phyloP scores from a whole-genome alignment of 2,113 vertebrate genomes.

The Romanogobio albipinnatus region DNA sequence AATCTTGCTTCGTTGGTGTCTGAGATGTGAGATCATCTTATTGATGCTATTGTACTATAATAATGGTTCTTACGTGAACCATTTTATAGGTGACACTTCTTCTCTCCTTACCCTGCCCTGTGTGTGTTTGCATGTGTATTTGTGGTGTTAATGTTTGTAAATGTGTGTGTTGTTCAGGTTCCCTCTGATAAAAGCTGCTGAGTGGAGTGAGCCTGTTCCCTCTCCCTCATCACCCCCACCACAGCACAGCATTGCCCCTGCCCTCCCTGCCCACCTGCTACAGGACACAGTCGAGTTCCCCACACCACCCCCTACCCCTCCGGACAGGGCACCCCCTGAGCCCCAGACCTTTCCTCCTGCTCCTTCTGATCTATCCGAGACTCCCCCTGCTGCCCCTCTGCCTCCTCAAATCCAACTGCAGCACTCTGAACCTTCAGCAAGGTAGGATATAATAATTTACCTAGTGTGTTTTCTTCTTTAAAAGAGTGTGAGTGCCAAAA shows the following conservation, averaged over 20 bases:
- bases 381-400: constrained; percentile 58
- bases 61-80: neutral
- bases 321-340: constrained; percentile 54
- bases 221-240: constrained; percentile 59
- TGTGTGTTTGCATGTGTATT: constrained; percentile 13
- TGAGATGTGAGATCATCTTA: neutral
- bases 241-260: constrained; percentile 46
- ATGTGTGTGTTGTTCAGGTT: constrained; percentile 64
- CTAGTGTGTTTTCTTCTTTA: neutral
- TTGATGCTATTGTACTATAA: neutral
- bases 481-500: no score
- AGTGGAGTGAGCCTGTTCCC: constrained; percentile 56
- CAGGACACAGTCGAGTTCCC: constrained; percentile 66
- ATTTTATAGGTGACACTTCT: neutral
- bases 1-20: neutral
- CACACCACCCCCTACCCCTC: constrained; percentile 66
- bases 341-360: constrained; percentile 33
- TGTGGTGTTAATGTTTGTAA: constrained; percentile 60
- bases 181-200: constrained; percentile 62
- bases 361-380: constrained; percentile 38
- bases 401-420: constrained; percentile 44
- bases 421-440: constrained; percentile 12
- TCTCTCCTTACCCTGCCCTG: constrained; percentile 3
- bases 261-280: constrained; percentile 60
- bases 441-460: constrained; percentile 24